Evolutionary conservation across 1,140 invertebrate species (phyloP).

Genomic region (Monomorium pharaonis): DNA sequence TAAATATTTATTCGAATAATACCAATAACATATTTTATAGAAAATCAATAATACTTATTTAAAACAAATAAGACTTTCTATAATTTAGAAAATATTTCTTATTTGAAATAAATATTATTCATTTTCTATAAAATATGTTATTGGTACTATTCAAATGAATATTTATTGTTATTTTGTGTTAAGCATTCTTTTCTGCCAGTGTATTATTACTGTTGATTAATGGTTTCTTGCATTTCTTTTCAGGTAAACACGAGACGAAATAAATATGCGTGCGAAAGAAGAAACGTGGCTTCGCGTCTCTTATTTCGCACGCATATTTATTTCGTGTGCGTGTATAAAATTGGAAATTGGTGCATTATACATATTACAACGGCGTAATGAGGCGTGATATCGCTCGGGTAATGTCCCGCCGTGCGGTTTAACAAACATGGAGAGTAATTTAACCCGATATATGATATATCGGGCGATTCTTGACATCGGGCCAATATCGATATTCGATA

Average conservation of each 20-base stretch:
- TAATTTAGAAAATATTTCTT: too few species aligned
- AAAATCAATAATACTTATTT: too few species aligned
- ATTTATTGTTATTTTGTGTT: too few species aligned
- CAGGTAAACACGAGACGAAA: background rate
- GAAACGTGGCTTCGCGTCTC: background rate
- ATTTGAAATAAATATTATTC: too few species aligned
- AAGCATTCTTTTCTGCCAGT: too few species aligned
- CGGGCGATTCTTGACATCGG: background rate
- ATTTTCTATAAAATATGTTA: too few species aligned
- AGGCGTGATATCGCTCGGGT: background rate
- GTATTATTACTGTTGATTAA: too few species aligned
- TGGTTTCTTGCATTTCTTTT: too few species aligned
- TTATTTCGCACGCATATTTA: background rate
- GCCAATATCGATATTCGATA: conserved; percentile 2
- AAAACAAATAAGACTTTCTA: too few species aligned
- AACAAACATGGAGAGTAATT: conserved; percentile 14
- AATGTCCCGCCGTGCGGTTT: background rate
- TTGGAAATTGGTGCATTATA: background rate
- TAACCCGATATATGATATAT: conserved; percentile 34
- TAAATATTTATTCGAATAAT: too few species aligned
- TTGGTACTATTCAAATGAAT: too few species aligned
- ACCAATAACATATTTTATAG: too few species aligned
- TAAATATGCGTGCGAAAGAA: background rate
- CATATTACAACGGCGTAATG: background rate
- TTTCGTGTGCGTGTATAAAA: background rate